Conservation (phyloP, 2,113 vertebrate species). For the Pelecanus crispus region DNA sequence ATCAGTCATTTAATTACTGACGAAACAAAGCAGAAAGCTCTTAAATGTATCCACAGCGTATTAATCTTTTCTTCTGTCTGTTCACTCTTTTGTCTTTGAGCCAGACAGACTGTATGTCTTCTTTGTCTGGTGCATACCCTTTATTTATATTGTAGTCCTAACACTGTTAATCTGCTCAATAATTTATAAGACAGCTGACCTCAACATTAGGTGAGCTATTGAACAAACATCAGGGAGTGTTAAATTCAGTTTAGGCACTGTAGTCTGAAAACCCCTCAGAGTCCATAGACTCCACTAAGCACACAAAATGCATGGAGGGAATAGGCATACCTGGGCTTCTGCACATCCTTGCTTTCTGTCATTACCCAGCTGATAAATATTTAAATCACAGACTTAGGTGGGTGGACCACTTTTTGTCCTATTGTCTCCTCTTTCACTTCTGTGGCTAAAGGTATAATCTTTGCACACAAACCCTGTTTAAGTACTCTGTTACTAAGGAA, state of each 20-base stretch:
- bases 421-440: constrained; percentile 42
- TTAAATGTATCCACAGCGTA: background rate
- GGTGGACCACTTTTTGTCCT: background rate
- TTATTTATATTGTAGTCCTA: constrained; percentile 52
- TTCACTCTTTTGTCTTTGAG: constrained; percentile 34
- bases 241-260: constrained; percentile 36
- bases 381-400: background rate
- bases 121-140: constrained; percentile 1
- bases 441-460: constrained; percentile 58
- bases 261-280: constrained; percentile 1
- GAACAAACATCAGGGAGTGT: constrained; percentile 65
- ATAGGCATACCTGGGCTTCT: background rate
- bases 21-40: background rate
- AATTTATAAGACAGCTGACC: constrained; percentile 72
- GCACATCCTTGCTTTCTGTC: background rate
- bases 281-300: background rate
- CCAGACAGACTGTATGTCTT: background rate
- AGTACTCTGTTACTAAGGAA: constrained; percentile 80
- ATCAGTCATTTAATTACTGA: constrained; percentile 38
- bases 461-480: constrained; percentile 60
- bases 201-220: constrained; percentile 65
- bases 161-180: constrained; percentile 67
- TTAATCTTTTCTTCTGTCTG: background rate
- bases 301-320: background rate
- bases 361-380: background rate